Conservation (phyloP, 2,888 invertebrate genomes). For the Chalcis sispes region DNA sequence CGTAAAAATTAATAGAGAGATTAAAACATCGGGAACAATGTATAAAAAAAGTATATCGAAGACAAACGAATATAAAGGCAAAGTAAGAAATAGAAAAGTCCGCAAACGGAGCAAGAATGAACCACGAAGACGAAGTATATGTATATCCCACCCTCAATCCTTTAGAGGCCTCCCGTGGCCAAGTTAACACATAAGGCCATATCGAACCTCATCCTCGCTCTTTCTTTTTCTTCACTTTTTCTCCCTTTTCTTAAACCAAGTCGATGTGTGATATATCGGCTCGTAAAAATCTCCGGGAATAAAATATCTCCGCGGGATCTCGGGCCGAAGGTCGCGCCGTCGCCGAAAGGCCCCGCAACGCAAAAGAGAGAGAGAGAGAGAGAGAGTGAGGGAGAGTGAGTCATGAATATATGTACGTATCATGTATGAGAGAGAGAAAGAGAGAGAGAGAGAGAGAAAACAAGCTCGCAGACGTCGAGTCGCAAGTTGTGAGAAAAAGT, state of each 20-base stretch:
- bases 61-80: too few relatives aligned
- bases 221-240: constrained; percentile 10
- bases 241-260: constrained; percentile 57
- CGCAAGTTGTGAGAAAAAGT: too few relatives aligned
- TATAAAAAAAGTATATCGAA: too few relatives aligned
- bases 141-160: constrained; percentile 1
- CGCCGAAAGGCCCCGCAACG: constrained; percentile 71
- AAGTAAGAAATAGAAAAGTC: neutral
- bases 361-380: constrained; percentile 30
- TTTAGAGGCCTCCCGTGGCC: neutral
- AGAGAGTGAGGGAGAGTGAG: constrained; percentile 53
- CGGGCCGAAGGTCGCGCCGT: constrained; percentile 73
- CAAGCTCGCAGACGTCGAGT: constrained; percentile 49
- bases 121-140: constrained; percentile 10
- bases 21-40: too few relatives aligned
- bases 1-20: too few relatives aligned
- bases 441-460: constrained; percentile 47
- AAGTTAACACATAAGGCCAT: neutral
- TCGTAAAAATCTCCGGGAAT: constrained; percentile 75
- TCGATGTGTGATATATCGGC: constrained; percentile 76
- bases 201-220: neutral
- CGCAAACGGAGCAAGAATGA: neutral
- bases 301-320: constrained; percentile 75
- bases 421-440: constrained; percentile 33
- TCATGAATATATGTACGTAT: too few relatives aligned